These are phyloP conservation scores for Bilobella aurantiaca DNA, from an alignment of 1,140 invertebrate genomes.

Conservation along the genomic window DNA sequence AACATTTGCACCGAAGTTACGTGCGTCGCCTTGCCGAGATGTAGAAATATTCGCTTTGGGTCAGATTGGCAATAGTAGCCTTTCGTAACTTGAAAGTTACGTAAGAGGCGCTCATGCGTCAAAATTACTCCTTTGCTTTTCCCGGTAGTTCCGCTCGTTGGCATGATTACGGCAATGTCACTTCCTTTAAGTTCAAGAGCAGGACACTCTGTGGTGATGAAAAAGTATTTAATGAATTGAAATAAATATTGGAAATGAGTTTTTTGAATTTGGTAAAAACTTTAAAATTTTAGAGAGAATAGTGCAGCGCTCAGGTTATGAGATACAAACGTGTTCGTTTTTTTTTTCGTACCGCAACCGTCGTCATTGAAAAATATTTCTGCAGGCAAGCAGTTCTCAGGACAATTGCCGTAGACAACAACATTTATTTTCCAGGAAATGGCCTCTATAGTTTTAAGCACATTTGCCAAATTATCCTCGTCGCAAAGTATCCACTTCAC, in stretches of 20 bases:
- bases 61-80: neutral
- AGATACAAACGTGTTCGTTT: too few relatives aligned
- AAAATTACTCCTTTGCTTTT: conserved; percentile 24
- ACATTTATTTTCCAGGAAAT: conserved; percentile 21
- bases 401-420: neutral
- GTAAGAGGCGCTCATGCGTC: conserved; percentile 6
- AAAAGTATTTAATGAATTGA: neutral
- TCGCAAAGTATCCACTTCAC: conserved; percentile 23
- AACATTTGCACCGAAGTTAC: conserved; percentile 2
- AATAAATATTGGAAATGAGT: too few relatives aligned
- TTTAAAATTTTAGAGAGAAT: too few relatives aligned
- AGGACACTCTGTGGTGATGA: conserved; percentile 15
- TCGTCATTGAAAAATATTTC: conserved; percentile 19
- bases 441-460: neutral
- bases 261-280: too few relatives aligned
- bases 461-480: neutral
- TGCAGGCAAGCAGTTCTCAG: conserved; percentile 14
- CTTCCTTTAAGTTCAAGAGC: neutral
- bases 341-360: conserved; percentile 7
- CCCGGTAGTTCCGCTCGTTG: conserved; percentile 28
- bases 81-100: neutral
- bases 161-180: conserved; percentile 18
- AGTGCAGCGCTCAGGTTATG: too few relatives aligned
- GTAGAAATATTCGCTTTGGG: conserved; percentile 7
- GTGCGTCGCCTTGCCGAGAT: conserved; percentile 18